Evolutionary conservation across 2,888 invertebrate species (phyloP), one percentile per base, ranked within the genome.

Genomic region (Latrodectus elegans): DNA sequence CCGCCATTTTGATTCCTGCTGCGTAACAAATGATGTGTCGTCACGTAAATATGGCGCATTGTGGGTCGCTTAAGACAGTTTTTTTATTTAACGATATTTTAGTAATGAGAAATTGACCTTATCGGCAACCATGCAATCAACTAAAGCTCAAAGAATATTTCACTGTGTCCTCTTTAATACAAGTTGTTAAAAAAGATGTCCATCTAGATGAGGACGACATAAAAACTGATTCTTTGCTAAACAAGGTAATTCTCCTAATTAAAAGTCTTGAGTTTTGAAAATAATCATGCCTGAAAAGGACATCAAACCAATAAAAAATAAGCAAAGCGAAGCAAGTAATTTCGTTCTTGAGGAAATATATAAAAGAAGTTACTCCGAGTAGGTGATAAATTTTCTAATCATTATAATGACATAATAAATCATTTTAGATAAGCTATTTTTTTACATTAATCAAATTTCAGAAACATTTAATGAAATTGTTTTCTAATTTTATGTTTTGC

Each of bases 11-110:
- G 82, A 82, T 75, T 75, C 82, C 70, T 65, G 74, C 75, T 17
- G 75, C 22, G 82, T 82, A 82, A 82, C 82, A 82, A 82, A 82
- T 82, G 82, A 82, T 75, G 82, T 75, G 82, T 82, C 82, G 82
- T 75, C 82, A 75, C 75, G 74, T 70, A 82, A 82, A 82, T 82
- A 82, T 82, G 82, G 82, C 60, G 82, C 55, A 75, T 82, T 82
- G 82, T 68, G 82, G 75, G 82, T 70, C 75, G 75, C 74, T 82
- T 75, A 82, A 82, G 82, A 82, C 68, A 17, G n/a, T 8, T 53
- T 74, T 82, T 38, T 38, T 38, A 38, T 38, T 75, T 82, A 82
- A 82, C 74, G 82, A 82, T 82, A 60, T 68, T 75, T 70, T 49
- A 55, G 75, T 82, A 82, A 82, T 82, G 82, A 82, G 82, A 75